Evolutionary conservation across 2,888 invertebrate genomes (phyloP).

Genomic region (Ernsta delagoae): DNA sequence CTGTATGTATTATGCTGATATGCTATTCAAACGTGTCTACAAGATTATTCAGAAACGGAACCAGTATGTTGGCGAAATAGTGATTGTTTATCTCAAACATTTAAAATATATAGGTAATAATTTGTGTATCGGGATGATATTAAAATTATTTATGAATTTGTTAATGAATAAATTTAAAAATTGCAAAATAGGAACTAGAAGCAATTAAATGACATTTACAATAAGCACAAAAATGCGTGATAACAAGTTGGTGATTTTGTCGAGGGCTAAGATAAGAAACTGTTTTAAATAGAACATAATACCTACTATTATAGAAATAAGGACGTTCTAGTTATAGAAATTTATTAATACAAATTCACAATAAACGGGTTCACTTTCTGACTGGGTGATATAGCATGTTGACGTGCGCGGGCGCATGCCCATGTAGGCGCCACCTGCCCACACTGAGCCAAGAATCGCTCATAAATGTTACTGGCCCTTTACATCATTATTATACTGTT

Average conservation of each 20-base stretch:
- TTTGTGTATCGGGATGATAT: no score
- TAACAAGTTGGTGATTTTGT: no score
- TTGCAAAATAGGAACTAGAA: not conserved
- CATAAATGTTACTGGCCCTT: conserved; percentile 14
- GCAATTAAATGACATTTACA: not conserved
- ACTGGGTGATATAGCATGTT: conserved; percentile 12
- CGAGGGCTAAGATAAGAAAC: no score
- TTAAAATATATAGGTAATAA: not conserved
- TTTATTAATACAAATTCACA: not conserved
- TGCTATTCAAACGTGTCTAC: conserved; percentile 40
- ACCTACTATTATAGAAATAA: not conserved
- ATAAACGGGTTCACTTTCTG: not conserved
- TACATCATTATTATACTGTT: conserved; percentile 29
- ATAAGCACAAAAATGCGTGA: no score
- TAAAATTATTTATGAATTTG: no score
- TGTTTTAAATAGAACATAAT: no score
- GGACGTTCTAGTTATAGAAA: not conserved
- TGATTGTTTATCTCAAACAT: conserved; percentile 9
- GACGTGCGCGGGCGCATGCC: conserved; percentile 41
- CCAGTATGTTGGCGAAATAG: conserved; percentile 22
- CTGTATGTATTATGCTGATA: no score
- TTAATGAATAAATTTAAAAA: not conserved
- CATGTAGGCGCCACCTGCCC: conserved; percentile 65
- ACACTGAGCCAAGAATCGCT: conserved; percentile 48
- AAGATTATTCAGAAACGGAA: conserved; percentile 19